Evolutionary conservation across 2,797 vertebrate species (phyloP), one percentile per base, ranked within the genome.

Genomic region (Karalla daura): DNA sequence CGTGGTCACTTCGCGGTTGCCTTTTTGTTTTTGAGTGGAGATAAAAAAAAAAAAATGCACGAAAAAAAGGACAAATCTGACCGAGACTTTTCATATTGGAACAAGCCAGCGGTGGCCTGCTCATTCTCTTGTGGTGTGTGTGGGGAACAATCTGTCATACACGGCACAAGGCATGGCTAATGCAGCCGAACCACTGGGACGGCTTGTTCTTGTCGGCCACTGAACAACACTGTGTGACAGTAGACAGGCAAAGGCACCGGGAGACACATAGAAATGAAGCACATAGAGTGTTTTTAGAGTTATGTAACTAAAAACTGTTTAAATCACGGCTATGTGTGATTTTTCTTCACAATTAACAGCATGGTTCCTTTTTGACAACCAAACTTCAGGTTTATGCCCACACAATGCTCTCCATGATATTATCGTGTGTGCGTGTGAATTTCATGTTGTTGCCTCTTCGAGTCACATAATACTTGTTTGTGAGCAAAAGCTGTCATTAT

Each of bases 1-100:
- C 56, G 21, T 62, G 2, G 47, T 74, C 63, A 61, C 46, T 67
- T 41, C 76, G 70, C 33, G 76, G 66, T 63, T 75, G 30, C 17
- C n/a, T 63, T 69, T 46, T 43, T 46, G 43, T 68, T 45, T 75
- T n/a, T 63, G 3, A 61, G 51, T 27, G 36, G 17, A 50, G 40
- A 18, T 45, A 32, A 52, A 11, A 18, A 49, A 32, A 52, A 11
- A 27, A 68, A 69, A 53, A 1, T 8, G 17, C 6, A 49, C 49
- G 44, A 21, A 50, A 14, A 58, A 14, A 13, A 43, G 40, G 49
- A 70, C 63, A 64, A 56, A 55, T 18, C 17, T 30, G 32, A 51
- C 20, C 52, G 46, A 49, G 32, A 59, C 14, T 45, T 54, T 14
- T 12, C 4, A 39, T 11, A 58, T 10, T 39, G 7, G 58, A 64